Percentiles rank a stretch among this genome's conserved stretches.
Evolutionary conservation across 2,113 vertebrate genomes (phyloP).

Genomic region (Tachysurus fulvidraco): DNA sequence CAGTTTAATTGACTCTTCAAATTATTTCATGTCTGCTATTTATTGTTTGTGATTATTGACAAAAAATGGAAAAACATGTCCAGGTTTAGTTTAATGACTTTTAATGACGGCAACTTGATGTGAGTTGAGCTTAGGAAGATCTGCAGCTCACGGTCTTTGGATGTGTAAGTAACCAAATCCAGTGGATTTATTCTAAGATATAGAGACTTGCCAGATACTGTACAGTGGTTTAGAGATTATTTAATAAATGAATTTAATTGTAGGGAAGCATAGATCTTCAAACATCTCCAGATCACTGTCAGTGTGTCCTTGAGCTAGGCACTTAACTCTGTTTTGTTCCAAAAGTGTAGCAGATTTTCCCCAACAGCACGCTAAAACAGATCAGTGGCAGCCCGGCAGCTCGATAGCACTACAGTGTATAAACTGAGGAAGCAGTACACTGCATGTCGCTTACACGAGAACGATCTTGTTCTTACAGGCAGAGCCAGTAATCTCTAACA

Average conservation of each 20-base stretch:
- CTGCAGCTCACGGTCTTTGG: background rate
- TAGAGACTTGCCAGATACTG: background rate
- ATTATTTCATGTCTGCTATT: background rate
- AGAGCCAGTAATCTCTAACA: constrained; percentile 37
- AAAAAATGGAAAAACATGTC: background rate
- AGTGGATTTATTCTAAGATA: background rate
- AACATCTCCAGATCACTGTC: background rate
- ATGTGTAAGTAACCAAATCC: background rate
- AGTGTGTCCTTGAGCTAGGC: background rate
- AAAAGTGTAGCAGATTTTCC: constrained; percentile 3
- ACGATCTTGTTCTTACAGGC: constrained; percentile 25
- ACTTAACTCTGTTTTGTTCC: constrained; percentile 2
- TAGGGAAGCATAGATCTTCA: background rate
- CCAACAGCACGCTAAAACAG: constrained; percentile 8
- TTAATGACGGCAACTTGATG: background rate
- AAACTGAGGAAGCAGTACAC: constrained; percentile 20
- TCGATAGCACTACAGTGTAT: constrained; percentile 3
- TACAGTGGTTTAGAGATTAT: background rate
- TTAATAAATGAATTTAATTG: background rate
- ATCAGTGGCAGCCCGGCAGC: constrained; percentile 10
- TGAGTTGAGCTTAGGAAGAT: background rate
- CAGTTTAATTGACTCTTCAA: background rate
- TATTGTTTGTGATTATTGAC: background rate
- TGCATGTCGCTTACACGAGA: background rate
- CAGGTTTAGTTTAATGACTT: background rate